Evolutionary conservation across 2,113 vertebrate species (phyloP), one percentile per base, ranked within the genome.

Genomic region (Eudyptes chrysolophus): DNA sequence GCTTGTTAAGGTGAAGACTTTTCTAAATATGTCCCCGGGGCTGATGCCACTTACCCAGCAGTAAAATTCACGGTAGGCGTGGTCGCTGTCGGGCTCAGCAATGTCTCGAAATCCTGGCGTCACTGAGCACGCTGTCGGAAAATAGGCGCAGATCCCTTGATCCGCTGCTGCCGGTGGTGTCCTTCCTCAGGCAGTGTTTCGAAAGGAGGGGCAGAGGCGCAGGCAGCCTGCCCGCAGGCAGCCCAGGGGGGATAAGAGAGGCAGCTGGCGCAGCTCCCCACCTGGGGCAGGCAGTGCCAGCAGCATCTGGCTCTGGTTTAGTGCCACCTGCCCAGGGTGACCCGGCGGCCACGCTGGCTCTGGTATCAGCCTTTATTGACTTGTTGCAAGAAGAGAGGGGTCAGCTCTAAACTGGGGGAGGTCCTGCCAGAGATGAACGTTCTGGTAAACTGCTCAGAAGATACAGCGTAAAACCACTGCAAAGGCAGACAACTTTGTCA

Each of bases 271-370:
- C 29, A 21, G 26, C 34, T 77, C 44, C 17, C 14, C 15, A 16
- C 29, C 16, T 7, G 27, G 7, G 10, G 11, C n/a, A n/a, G 24
- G 78, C 60, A 61, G 40, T 13, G 11, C n/a, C 12, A 38, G 38
- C 40, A n/a, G 58, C 52, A 61, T 71, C 52, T 61, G 85, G 17
- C 46, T 3, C 1, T 51, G 40, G 58, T 77, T 82, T 18, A n/a
- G 12, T 77, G 40, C 17, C 69, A 81, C 42, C 40, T 77, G 26
- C 20, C 30, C 32, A 19, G 27, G 12, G 40, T 38, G 26, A 49
- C 40, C 32, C n/a, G 8, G 48, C 0, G 1, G 48, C 58, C n/a
- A 16, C 3, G 0, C 25, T 44, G n/a, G 32, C 40, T 78, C 65
- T 55, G 7, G 7, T 57, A 27, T 57, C 49, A 57, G 29, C 42